Conservation (phyloP, 1,140 invertebrate genomes). For the Zaprionus nigranus region DNA sequence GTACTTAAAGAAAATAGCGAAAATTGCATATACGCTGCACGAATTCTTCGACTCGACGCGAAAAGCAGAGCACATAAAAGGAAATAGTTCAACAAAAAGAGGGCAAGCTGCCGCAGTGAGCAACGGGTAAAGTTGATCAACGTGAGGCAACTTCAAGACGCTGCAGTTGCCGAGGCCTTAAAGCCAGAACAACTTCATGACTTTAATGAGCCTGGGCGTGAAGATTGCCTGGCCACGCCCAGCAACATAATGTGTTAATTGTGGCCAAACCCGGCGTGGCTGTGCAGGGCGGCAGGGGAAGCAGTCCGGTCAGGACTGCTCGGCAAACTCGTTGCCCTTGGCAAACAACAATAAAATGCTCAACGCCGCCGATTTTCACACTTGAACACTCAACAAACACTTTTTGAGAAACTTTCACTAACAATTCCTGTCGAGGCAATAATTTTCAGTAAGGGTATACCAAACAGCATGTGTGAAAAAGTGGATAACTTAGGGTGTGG, state of each 20-base stretch:
- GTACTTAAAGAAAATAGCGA: conserved; percentile 81
- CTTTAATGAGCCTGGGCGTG: conserved; percentile 4
- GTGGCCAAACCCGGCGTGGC: conserved; percentile 23
- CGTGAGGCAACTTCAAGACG: neutral
- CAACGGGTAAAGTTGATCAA: conserved; percentile 20
- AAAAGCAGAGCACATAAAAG: conserved; percentile 8
- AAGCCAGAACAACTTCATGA: neutral
- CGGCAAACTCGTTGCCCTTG: conserved; percentile 42
- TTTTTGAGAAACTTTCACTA: conserved; percentile 58
- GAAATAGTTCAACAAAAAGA: conserved; percentile 41
- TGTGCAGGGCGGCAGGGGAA: too few relatives aligned
- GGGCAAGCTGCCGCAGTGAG: neutral
- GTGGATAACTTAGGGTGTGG: too few relatives aligned
- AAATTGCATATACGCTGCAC: conserved; percentile 76
- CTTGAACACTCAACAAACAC: conserved; percentile 64
- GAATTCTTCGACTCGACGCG: conserved; percentile 23
- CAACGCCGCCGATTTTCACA: conserved; percentile 59
- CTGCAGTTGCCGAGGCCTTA: neutral
- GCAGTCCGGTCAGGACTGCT: too few relatives aligned
- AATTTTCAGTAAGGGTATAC: conserved; percentile 33
- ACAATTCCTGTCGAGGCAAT: conserved; percentile 44
- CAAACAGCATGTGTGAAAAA: neutral
- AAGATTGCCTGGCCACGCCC: conserved; percentile 16
- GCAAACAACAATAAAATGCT: conserved; percentile 74
- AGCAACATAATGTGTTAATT: conserved; percentile 62